Percentiles rank a stretch among this genome's conserved stretches.
Conservation (phyloP, 2,797 vertebrate species). For the Varecia variegata region DNA sequence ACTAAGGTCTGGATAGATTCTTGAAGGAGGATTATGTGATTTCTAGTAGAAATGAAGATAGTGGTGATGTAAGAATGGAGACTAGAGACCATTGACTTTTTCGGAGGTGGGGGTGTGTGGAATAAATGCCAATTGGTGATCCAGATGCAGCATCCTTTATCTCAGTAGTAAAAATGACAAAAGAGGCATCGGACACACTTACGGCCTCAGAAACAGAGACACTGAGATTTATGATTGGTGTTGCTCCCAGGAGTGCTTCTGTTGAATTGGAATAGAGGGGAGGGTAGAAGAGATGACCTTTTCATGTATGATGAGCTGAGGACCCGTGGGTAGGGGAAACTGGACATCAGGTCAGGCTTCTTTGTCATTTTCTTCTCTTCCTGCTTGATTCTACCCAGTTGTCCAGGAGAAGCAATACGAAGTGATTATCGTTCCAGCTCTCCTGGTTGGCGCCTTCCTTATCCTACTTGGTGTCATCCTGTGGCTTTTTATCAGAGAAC, state of each 20-base stretch:
- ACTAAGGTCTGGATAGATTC: not conserved
- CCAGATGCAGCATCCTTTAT: not conserved
- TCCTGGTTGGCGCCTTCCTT: conserved; percentile 89
- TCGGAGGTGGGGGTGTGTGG: fast-evolving
- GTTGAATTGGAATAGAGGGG: not conserved
- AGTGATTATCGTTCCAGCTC: conserved; percentile 91
- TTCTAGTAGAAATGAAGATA: not conserved
- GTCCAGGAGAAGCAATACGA: conserved; percentile 86
- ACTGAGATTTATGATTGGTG: not conserved
- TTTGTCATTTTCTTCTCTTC: not conserved
- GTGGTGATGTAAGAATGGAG: not conserved
- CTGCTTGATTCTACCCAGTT: conserved; percentile 66
- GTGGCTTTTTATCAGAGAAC: conserved; percentile 82
- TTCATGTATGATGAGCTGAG: not conserved
- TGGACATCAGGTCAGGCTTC: not conserved
- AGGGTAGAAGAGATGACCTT: not conserved
- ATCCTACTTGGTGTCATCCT: conserved; percentile 90
- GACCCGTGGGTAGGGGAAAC: not conserved
- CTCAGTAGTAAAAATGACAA: not conserved
- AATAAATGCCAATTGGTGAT: not conserved
- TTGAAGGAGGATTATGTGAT: not conserved
- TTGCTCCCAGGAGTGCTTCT: not conserved
- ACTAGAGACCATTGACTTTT: not conserved
- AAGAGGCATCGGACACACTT: not conserved
- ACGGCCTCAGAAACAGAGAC: not conserved